Conservation (phyloP, 2,113 vertebrate species). For the Patagioenas fasciata region DNA sequence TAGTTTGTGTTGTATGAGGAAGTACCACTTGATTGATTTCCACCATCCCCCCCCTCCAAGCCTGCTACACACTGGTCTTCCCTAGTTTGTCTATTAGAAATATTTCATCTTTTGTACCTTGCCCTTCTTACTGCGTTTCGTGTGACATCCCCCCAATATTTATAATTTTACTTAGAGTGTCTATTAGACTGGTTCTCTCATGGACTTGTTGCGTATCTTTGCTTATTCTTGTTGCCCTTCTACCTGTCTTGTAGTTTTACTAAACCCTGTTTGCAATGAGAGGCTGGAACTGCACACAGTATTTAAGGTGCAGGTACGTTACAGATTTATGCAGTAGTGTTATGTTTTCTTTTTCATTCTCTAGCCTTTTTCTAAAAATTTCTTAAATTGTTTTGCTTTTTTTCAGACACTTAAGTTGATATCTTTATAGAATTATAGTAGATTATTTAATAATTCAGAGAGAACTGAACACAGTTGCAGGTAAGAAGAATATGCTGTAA, state of each 20-base stretch:
- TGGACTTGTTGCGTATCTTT: not conserved
- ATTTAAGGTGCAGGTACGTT: not conserved
- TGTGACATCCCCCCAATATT: not conserved
- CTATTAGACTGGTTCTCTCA: not conserved
- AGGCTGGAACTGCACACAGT: not conserved
- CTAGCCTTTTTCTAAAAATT: not conserved
- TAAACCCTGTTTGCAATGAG: not conserved
- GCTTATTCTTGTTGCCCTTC: not conserved
- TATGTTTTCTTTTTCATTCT: not conserved
- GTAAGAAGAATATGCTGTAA: not conserved
- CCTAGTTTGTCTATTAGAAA: not conserved
- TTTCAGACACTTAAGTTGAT: not conserved
- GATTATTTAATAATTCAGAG: not conserved
- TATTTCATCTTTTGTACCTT: not conserved
- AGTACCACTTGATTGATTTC: not conserved
- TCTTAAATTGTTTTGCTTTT: not conserved
- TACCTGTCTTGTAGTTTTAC: not conserved
- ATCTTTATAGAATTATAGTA: not conserved
- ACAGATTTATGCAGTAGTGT: not conserved
- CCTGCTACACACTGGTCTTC: not conserved
- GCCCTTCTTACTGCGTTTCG: not conserved
- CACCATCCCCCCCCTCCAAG: not conserved
- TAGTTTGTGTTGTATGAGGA: not conserved
- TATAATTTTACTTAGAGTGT: not conserved
- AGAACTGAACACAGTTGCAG: not conserved